These are phyloP conservation scores for Platysteira castanea DNA, from an alignment of 2,113 vertebrate genomes.

Conservation along the genomic window DNA sequence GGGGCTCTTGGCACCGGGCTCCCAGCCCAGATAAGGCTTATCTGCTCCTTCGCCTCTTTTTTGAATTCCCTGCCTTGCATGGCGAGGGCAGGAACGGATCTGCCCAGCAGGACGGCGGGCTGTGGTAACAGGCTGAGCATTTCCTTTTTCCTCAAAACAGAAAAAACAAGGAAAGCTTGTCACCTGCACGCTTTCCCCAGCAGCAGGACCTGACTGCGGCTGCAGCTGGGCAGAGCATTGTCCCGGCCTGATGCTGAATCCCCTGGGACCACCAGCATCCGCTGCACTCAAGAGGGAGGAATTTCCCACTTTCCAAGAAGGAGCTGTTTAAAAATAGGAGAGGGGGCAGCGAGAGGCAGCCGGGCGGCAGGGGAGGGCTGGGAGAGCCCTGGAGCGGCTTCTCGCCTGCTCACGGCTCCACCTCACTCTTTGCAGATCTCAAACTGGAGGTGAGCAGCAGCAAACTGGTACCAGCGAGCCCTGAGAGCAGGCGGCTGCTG, in stretches of 20 bases:
- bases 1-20: neutral
- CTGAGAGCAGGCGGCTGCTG: neutral
- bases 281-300: neutral
- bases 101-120: neutral
- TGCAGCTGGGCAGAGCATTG: neutral
- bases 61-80: neutral
- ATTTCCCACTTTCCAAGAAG: constrained; percentile 11
- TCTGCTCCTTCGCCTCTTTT: neutral
- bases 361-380: neutral
- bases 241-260: neutral
- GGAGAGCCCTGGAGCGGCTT: rapidly evolving
- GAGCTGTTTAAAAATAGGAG: neutral
- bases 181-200: neutral
- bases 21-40: neutral
- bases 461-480: neutral
- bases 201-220: neutral
- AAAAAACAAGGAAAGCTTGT: neutral
- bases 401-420: neutral
- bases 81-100: neutral
- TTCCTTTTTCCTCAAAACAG: neutral
- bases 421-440: constrained; percentile 22
- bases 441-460: constrained; percentile 5
- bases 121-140: neutral
- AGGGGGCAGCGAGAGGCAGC: neutral
- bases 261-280: neutral